Percentiles rank a stretch among this genome's conserved stretches.
Conservation (phyloP, 2,888 invertebrate species). For the Dendrolimus pini region DNA sequence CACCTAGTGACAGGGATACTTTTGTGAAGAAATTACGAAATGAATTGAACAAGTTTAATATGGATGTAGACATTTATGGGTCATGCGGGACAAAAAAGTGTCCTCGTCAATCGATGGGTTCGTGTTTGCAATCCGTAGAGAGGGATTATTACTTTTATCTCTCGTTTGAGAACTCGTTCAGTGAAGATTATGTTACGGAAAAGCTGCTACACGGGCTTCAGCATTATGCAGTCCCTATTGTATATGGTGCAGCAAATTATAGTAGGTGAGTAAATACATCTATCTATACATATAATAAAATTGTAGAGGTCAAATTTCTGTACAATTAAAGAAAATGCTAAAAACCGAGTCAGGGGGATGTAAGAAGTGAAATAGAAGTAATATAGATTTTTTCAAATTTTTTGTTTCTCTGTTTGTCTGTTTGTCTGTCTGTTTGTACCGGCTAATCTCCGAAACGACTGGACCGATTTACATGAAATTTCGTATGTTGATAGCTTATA, state of each 20-base stretch:
- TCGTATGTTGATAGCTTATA: too few relatives aligned
- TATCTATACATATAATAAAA: too few relatives aligned
- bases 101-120: slow-evolving; percentile 14
- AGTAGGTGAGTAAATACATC: slow-evolving; percentile 34
- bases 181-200: slow-evolving; percentile 52
- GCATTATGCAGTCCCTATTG: slow-evolving; percentile 43
- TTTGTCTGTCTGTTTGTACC: too few relatives aligned
- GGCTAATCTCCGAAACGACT: too few relatives aligned
- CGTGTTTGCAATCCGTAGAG: slow-evolving; percentile 31
- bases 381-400: too few relatives aligned
- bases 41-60: slow-evolving; percentile 23
- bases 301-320: too few relatives aligned
- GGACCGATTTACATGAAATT: too few relatives aligned
- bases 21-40: slow-evolving; percentile 23
- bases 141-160: slow-evolving; percentile 48
- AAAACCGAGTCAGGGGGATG: too few relatives aligned
- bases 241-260: slow-evolving; percentile 52
- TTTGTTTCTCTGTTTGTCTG: too few relatives aligned
- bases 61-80: slow-evolving; percentile 39
- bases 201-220: slow-evolving; percentile 40
- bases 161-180: slow-evolving; percentile 47
- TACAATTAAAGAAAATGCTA: too few relatives aligned
- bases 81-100: slow-evolving; percentile 34
- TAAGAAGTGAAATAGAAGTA: too few relatives aligned
- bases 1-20: slow-evolving; percentile 24